phyloP scores from a whole-genome alignment of 2,888 invertebrate species.

The Cheilosia variabilis region DNA sequence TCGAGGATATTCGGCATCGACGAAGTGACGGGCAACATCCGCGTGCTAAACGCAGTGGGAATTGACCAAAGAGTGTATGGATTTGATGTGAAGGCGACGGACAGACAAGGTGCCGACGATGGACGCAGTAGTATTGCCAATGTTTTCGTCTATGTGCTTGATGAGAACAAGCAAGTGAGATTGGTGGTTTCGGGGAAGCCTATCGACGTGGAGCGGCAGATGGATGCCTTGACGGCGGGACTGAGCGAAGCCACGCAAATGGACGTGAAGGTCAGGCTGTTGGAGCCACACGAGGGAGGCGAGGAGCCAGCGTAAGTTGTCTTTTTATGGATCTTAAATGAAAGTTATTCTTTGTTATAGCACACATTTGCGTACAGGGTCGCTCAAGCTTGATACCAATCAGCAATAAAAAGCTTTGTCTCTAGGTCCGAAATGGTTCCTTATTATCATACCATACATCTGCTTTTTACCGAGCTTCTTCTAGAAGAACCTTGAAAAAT shows the following conservation, averaged over 20 bases:
- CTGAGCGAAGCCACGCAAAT: constrained; percentile 90
- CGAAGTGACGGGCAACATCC: constrained; percentile 89
- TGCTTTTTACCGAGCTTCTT: too few relatives aligned
- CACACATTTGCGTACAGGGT: too few relatives aligned
- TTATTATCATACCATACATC: too few relatives aligned
- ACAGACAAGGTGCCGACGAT: constrained; percentile 91
- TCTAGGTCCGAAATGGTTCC: too few relatives aligned
- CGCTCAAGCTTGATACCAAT: too few relatives aligned
- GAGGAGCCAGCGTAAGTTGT: constrained; percentile 84
- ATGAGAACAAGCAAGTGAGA: constrained; percentile 91
- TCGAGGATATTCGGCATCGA: constrained; percentile 91
- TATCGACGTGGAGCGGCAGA: constrained; percentile 89
- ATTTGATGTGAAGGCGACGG: constrained; percentile 94
- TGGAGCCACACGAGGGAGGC: constrained; percentile 88
- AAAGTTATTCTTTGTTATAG: neutral
- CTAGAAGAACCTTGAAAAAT: too few relatives aligned
- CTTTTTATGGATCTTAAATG: neutral
- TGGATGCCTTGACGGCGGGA: constrained; percentile 88
- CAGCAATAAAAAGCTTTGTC: too few relatives aligned
- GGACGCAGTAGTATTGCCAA: constrained; percentile 93
- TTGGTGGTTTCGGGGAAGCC: constrained; percentile 91
- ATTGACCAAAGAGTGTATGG: constrained; percentile 92
- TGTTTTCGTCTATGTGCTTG: constrained; percentile 93
- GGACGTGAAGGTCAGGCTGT: constrained; percentile 90
- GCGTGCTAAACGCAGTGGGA: constrained; percentile 88